Percentiles rank a stretch among this genome's conserved stretches.
These are phyloP conservation scores for Gobionotothen gibberifrons DNA, from an alignment of 2,797 vertebrate genomes.

Conservation along the genomic window DNA sequence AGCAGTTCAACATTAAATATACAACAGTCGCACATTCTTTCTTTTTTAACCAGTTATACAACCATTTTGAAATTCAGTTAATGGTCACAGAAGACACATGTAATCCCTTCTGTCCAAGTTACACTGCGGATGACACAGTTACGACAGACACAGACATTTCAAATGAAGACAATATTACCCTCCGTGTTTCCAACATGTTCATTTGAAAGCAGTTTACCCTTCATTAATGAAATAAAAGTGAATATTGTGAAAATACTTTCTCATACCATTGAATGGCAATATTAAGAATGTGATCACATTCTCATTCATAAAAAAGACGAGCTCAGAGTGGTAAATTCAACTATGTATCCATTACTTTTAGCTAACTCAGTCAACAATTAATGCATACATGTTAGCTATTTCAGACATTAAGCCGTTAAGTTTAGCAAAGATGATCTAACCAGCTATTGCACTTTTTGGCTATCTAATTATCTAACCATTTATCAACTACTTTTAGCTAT, in stretches of 20 bases:
- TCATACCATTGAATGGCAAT: neutral
- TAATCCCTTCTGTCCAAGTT: constrained; percentile 20
- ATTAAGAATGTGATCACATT: neutral
- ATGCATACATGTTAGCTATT: neutral
- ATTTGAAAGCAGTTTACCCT: neutral
- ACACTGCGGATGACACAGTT: constrained; percentile 1
- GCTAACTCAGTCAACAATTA: neutral
- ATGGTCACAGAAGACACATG: constrained; percentile 33
- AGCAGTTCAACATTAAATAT: constrained; percentile 70
- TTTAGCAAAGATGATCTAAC: neutral
- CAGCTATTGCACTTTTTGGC: neutral
- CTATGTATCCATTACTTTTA: neutral
- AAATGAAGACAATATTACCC: neutral
- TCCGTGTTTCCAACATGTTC: neutral
- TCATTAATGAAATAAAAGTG: neutral
- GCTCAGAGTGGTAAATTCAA: neutral
- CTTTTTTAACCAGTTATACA: constrained; percentile 35
- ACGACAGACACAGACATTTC: neutral
- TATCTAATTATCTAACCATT: neutral
- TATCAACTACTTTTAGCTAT: neutral
- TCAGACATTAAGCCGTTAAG: neutral
- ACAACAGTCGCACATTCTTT: constrained; percentile 54
- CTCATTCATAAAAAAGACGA: neutral
- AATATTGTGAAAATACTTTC: neutral
- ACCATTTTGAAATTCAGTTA: constrained; percentile 45